These are phyloP conservation scores for Gulo gulo DNA, from an alignment of 2,113 vertebrate species.

Conservation along the genomic window DNA sequence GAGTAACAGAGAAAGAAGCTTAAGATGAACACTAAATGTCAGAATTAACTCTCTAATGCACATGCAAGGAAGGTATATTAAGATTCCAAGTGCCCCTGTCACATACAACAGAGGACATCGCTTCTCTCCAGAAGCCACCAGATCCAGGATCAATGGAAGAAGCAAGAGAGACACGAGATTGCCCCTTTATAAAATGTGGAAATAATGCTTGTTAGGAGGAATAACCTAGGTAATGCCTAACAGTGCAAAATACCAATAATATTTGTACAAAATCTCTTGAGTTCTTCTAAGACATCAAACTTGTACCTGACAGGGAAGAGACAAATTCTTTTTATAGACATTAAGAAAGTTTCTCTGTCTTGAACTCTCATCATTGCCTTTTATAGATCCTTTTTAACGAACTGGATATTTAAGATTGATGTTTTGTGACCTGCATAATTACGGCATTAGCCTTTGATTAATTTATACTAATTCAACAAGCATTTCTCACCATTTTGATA, in stretches of 20 bases:
- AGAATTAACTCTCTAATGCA: constrained; percentile 44
- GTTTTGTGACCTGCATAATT: neutral
- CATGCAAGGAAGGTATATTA: neutral
- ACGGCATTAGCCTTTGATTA: neutral
- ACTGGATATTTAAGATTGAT: neutral
- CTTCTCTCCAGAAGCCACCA: neutral
- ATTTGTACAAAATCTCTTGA: neutral
- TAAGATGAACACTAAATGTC: neutral
- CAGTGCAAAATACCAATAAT: neutral
- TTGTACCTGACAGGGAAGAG: neutral
- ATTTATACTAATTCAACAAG: neutral
- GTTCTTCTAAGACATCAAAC: neutral
- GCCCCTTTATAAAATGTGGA: neutral
- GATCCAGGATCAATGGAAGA: neutral
- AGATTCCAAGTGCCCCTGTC: neutral
- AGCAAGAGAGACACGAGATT: neutral
- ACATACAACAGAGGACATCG: neutral
- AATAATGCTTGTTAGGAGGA: neutral
- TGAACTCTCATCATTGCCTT: neutral
- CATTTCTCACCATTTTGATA: neutral
- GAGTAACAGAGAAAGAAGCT: neutral
- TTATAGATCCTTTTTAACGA: neutral
- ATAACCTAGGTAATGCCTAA: neutral
- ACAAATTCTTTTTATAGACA: neutral
- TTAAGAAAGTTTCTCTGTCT: neutral